Conservation (phyloP, 2,797 vertebrate species). For the Propithecus deckenii region DNA sequence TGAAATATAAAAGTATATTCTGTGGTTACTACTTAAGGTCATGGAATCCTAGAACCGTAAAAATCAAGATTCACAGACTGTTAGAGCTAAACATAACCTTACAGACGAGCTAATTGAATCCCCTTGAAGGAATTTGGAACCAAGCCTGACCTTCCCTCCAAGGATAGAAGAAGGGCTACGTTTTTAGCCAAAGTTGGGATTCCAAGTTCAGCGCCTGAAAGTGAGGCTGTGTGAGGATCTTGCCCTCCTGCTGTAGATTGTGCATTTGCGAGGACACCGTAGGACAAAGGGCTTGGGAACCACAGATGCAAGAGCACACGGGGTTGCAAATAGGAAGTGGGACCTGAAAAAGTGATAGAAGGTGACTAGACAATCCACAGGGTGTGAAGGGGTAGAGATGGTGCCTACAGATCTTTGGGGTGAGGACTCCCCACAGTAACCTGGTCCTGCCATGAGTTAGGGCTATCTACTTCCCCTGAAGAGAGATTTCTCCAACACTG, state of each 20-base stretch:
- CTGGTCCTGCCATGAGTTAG: not conserved
- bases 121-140: not conserved
- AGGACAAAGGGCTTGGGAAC: not conserved
- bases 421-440: not conserved
- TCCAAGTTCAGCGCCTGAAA: not conserved
- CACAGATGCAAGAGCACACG: not conserved
- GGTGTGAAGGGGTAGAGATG: fast-evolving
- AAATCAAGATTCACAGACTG: constrained; percentile 25
- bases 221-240: not conserved
- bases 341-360: not conserved
- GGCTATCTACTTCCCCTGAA: not conserved
- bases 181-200: not conserved
- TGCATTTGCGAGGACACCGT: not conserved
- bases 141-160: not conserved
- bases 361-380: not conserved
- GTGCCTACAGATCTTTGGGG: not conserved
- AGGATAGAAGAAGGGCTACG: not conserved
- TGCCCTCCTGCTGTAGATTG: not conserved
- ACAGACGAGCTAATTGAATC: constrained; percentile 6
- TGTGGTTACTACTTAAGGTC: not conserved
- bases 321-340: not conserved
- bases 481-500: not conserved
- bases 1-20: not conserved
- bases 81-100: not conserved
- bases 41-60: not conserved